phyloP scores from a whole-genome alignment of 2,888 invertebrate species.

The Nyleta sp. region DNA sequence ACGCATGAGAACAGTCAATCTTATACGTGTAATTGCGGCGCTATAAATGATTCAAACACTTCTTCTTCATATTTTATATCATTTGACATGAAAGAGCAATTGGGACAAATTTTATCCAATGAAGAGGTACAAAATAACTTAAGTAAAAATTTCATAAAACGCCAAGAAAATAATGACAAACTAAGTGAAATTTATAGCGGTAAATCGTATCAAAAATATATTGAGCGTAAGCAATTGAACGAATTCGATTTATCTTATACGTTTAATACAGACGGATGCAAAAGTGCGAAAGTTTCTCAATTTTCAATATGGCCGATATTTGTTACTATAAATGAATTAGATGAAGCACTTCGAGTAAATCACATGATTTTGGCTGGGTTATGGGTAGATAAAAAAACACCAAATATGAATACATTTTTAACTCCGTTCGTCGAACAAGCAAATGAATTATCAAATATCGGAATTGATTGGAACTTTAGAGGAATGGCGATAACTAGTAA shows the following conservation, averaged over 20 bases:
- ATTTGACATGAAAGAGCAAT: conserved; percentile 7
- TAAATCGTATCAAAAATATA: too few relatives aligned
- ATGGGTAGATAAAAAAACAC: conserved; percentile 41
- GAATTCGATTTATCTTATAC: not conserved
- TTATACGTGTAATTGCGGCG: conserved; percentile 4
- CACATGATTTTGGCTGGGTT: not conserved
- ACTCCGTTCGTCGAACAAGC: conserved; percentile 22
- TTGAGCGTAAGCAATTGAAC: too few relatives aligned
- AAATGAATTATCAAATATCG: conserved; percentile 13
- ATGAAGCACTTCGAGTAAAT: too few relatives aligned
- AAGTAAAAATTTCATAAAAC: conserved; percentile 7
- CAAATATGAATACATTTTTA: conserved; percentile 35
- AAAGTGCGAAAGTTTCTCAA: not conserved
- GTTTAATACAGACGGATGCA: conserved; percentile 6
- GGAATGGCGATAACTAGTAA: conserved; percentile 12
- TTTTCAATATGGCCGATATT: conserved; percentile 2
- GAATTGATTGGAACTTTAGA: conserved; percentile 18
- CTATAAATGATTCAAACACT: not conserved
- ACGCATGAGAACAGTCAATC: not conserved
- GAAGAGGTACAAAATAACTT: conserved; percentile 16
- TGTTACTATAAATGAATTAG: not conserved
- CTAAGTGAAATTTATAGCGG: conserved; percentile 17
- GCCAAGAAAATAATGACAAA: not conserved
- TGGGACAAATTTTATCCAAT: not conserved
- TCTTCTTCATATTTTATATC: conserved; percentile 3